Base-by-base conservation (phyloP, 2,888 invertebrate species). In the Apocheima hispidaria region DNA sequence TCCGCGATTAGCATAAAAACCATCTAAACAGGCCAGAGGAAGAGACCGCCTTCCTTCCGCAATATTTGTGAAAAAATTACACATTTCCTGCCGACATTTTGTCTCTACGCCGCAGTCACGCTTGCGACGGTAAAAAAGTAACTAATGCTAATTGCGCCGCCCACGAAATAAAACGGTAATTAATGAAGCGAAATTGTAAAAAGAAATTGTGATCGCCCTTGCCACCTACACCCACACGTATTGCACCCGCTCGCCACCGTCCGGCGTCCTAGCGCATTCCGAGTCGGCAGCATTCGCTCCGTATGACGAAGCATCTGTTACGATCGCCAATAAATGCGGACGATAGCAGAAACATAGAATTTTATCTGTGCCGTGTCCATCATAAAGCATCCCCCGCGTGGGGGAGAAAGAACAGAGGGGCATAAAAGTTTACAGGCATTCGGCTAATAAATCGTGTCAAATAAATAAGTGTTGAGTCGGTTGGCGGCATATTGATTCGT, bases 401-500 rank as follows among this genome's bases (percentile, higher is more conserved):
- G 78, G n/a, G 77, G 83, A 79, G 74, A 71, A 74, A 70, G 79
- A 82, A 78, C 78, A 78, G 79, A 79, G 84, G 83, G 85, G 82
- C 88, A 90, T 90, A 90, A 91, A 92, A 92, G 89, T 91, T 92
- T 91, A 90, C 86, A 90, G 86, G 90, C 90, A 90, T 90, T 88
- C 89, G 82, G 87, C 90, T 92, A 92, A 92, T 92, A 92, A 92
- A 92, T 92, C 92, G 90, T 83, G 89, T 89, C 88, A 90, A 91
- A 92, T 92, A 92, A 92, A 92, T 92, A 92, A 92, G 92, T 92
- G 92, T 92, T 89, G 92, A 92, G 92, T 91, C 88, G 90, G 91
- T 92, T 86, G 88, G 88, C 88, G 90, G 92, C 92, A 92, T 92
- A 92, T 92, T 92, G 92, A 92, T 92, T 92, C 91, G 92, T 92